Evolutionary conservation across 2,888 invertebrate species (phyloP), one percentile per base, ranked within the genome.

Genomic region (Fissipunctia ypsillon): DNA sequence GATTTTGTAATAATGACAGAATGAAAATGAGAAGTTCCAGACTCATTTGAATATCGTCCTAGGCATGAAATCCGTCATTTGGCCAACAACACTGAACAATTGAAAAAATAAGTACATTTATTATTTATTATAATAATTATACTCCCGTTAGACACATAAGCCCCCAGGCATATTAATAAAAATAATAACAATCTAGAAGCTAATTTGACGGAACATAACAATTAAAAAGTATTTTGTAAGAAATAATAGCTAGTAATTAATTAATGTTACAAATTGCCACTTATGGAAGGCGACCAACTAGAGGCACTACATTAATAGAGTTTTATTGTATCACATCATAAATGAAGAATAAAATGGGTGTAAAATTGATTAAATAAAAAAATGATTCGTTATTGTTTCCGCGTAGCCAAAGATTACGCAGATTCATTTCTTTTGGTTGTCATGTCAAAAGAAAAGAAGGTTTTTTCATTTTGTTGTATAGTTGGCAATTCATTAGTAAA

Each of bases 181-280:
- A 60, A 16, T 12, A 50, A 60, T 75, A 57, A 35, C 14, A 48
- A 43, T 41, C 41, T 14, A 57, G 6, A 9, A 57, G 9, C 4
- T 57, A 57, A 74, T 67, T 41, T 66, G 38, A 43, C 22, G 66
- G 48, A 48, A 22, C 31, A 38, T 65, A 57, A 66, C 54, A 73
- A 76, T 73, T 76, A 66, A 56, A 73, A 76, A 66, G 12, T 76
- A 41, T 65, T 66, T 76, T 76, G 56, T 73, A 22, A 56, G 28
- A 59, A 50, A 35, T 50, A 57, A 76, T 76, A 5, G 16, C 19
- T 41, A n/a, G 10, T 59, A 6, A 52, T 50, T 69, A 48, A 69
- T 76, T 54, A 60, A 60, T 52, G n/a, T 4, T 48, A 63, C 7
- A 57, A 70, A 63, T 38, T 41, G 45, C 73, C 61, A 38, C 43